Conservation (phyloP, 1,140 invertebrate species). For the Drosophila oshimai region DNA sequence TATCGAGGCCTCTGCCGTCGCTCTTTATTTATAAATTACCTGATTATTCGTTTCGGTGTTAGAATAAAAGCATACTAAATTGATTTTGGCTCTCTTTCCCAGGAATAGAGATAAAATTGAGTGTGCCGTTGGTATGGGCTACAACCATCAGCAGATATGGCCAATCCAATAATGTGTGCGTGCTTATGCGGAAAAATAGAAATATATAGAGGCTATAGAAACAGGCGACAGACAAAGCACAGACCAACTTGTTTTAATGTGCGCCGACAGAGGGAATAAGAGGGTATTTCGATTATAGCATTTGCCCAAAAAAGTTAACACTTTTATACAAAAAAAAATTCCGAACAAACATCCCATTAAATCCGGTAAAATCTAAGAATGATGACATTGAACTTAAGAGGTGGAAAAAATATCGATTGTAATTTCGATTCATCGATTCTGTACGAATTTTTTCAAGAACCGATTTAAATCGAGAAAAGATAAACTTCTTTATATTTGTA, state of each 20-base stretch:
- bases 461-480: no score
- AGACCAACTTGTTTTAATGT: constrained; percentile 27
- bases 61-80: constrained; percentile 42
- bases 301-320: neutral
- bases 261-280: neutral
- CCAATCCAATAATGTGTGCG: neutral
- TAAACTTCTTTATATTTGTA: no score
- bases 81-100: constrained; percentile 16
- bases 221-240: constrained; percentile 27
- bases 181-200: constrained; percentile 21
- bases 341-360: no score
- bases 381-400: no score
- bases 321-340: no score
- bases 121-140: constrained; percentile 11
- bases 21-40: constrained; percentile 32
- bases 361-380: no score
- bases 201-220: constrained; percentile 2
- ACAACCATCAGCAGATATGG: constrained; percentile 17
- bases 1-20: constrained; percentile 33
- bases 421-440: no score
- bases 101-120: constrained; percentile 43
- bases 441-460: no score
- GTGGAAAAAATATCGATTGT: no score
- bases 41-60: constrained; percentile 48
- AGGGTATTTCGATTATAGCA: neutral